Evolutionary conservation across 2,888 invertebrate species (phyloP), one percentile per base, ranked within the genome.

Genomic region (Epinotia brunnichana): DNA sequence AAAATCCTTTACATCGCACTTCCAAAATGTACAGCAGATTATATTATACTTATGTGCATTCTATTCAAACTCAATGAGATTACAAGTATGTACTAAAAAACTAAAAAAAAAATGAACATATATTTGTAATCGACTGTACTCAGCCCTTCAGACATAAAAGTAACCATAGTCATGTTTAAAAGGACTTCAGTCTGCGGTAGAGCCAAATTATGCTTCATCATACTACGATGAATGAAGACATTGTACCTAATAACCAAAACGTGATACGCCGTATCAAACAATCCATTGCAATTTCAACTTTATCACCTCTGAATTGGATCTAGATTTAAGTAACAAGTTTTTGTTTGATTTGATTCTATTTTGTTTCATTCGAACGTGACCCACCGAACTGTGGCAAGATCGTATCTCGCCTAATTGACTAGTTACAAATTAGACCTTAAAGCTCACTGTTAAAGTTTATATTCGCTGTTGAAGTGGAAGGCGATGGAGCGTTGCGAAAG

Each of bases 121-220:
- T 44, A 13, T 44, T 44, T 15, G 4, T 4, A 44, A 1, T 5
- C 15, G 11, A 13, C 44, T 4, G 5, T 44, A 7, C 7, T 35
- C 35, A 7, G 35, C 35, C 24, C 29, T 24, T 15, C 56, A 15
- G 15, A 56, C 56, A 56, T 56, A 56, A 56, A 56, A 5, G 24
- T 7, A 11, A 56, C 13, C 24, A 24, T 29, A 63, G 29, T 64
- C n/a, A 64, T 17, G 51, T 21, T 29, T 35, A 17, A 56, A 67
- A 54, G 56, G 41, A 56, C 19, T 24, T 24, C n/a, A n/a, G 67
- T 57, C 67, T 67, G 67, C 67, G 67, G 67, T 57, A 67, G 67
- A 67, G 24, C 57, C 67, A 67, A 67, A 67, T 67, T 67, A 67
- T 57, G 67, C 67, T 67, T 44, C 56, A 67, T 67, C 67, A 67